Evolutionary conservation across 2,888 invertebrate species (phyloP).

Genomic region (Pseudanteris insignis): DNA sequence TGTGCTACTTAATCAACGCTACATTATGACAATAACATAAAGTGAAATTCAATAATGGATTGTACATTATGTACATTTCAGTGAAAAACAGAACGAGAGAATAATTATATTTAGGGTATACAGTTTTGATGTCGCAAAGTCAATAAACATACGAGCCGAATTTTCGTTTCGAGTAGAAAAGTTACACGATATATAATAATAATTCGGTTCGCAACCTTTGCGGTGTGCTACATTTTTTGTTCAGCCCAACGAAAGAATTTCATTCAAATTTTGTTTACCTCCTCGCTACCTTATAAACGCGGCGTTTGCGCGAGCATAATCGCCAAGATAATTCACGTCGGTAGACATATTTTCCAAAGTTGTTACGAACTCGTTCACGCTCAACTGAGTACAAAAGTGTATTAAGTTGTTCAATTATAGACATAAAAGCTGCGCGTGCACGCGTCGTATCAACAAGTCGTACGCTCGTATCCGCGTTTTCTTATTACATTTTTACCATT

Average conservation of each 20-base stretch:
- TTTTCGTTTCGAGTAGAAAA: too few species aligned
- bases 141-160: too few species aligned
- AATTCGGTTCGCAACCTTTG: too few species aligned
- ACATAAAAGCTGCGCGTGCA: slow-evolving; percentile 7
- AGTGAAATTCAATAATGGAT: slow-evolving; percentile 5
- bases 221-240: too few species aligned
- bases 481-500: slow-evolving; percentile 1
- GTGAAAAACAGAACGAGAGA: too few species aligned
- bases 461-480: slow-evolving; percentile 7
- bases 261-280: neutral
- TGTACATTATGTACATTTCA: neutral
- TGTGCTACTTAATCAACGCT: slow-evolving; percentile 19
- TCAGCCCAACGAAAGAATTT: neutral
- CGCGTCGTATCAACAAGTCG: slow-evolving; percentile 21
- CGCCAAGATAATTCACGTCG: slow-evolving; percentile 15
- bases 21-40: slow-evolving; percentile 15
- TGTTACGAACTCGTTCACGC: slow-evolving; percentile 21
- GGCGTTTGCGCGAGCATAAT: slow-evolving; percentile 10
- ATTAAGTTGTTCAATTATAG: slow-evolving; percentile 23
- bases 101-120: too few species aligned
- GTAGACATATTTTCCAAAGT: slow-evolving; percentile 17
- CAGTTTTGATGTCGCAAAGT: too few species aligned
- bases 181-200: too few species aligned
- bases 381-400: slow-evolving; percentile 24
- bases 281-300: slow-evolving; percentile 4